Base-by-base conservation (phyloP, 2,888 invertebrate species). In the Helleia helle region DNA sequence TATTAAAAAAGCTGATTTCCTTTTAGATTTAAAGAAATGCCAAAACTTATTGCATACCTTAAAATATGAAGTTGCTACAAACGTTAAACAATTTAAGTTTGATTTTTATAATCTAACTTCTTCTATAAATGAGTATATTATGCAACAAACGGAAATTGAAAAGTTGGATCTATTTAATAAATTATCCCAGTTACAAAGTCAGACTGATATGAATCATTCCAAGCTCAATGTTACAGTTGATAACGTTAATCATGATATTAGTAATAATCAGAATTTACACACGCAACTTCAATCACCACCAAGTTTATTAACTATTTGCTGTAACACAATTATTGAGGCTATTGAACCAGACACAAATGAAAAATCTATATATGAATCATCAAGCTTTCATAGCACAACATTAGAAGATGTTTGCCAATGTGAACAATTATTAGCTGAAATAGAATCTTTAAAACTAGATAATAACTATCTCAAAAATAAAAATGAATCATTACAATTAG, bases 261-360 rank as follows among this genome's bases (percentile, higher is more conserved):
- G 14, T 9, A 15, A 31, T 6, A 8, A 13, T 17, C 8, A 25
- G 25, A 40, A 25, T 24, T 7, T n/a, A 2, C 8, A 7, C 18
- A 18, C 17, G 8, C 11, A 15, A 5, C 12, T 31, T 8, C 11
- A 56, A 18, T 61, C 66, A n/a, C 75, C 77, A 8, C 67, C 61
- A 26, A 80, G 72, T 51, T 58, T 83, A n/a, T 44, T 69, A 22
- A 74, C 66, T 15, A 67, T 80, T 43, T 73, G 75, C 46, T 75
- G 65, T 46, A 65, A 71, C 42, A 74, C 49, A 58, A 65, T 80
- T 37, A 48, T 66, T 30, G 64, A 74, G 26, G 42, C 43, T 22
- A 59, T 77, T 38, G 58, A 71, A 29, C 55, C 55, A 1, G 62
- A 54, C 24, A 62, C 66, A 29, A 54, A 41, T 26, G 58, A 62